Conservation (phyloP, 2,888 invertebrate species). For the Creontiades dilutus region DNA sequence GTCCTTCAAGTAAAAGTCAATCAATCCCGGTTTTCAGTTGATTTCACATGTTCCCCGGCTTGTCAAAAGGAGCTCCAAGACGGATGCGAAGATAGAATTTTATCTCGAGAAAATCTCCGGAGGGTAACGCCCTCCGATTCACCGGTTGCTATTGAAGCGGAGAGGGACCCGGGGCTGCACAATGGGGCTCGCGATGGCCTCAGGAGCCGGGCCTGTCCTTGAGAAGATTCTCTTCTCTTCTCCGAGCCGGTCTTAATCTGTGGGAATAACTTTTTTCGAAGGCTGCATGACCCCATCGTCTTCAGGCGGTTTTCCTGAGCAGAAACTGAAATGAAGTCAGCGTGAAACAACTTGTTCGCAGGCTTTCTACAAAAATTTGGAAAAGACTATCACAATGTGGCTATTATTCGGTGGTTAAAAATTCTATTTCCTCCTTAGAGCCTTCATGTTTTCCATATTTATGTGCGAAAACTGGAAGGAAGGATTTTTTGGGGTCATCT, state of each 20-base stretch:
- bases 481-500: no score
- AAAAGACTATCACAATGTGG: no score
- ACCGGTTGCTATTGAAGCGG: constrained; percentile 27
- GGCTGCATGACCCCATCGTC: constrained; percentile 23
- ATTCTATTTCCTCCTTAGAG: no score
- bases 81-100: background rate
- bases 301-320: background rate
- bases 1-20: no score
- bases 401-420: no score
- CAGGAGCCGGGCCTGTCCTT: background rate
- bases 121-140: constrained; percentile 45
- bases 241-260: constrained; percentile 32
- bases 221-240: background rate
- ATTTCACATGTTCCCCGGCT: no score
- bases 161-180: background rate
- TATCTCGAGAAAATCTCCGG: constrained; percentile 40
- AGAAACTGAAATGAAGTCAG: background rate
- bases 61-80: background rate
- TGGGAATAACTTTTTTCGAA: constrained; percentile 48
- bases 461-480: no score
- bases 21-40: no score
- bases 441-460: no score
- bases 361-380: background rate
- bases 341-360: background rate
- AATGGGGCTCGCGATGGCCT: constrained; percentile 5